Conservation (phyloP, 2,888 invertebrate genomes). For the Drosophila glabriapex region DNA sequence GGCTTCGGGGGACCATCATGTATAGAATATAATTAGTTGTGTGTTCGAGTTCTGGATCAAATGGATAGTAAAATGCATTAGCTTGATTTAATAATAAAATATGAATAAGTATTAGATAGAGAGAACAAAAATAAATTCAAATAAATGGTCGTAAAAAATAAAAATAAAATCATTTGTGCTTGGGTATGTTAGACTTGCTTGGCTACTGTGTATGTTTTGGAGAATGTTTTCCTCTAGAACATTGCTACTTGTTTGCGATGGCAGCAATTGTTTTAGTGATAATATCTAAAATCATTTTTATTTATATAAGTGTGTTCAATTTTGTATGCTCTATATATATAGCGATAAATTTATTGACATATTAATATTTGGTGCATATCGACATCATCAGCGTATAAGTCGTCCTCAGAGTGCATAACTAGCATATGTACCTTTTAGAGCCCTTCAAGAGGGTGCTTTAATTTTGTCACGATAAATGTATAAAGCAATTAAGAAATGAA, state of each 20-base stretch:
- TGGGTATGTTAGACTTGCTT: background rate
- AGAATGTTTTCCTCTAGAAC: background rate
- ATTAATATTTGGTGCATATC: constrained; percentile 10
- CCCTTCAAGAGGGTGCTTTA: background rate
- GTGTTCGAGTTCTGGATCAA: background rate
- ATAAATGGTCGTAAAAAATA: background rate
- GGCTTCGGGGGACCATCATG: background rate
- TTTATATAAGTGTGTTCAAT: background rate
- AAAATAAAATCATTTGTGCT: background rate
- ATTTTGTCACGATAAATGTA: background rate
- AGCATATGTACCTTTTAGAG: background rate
- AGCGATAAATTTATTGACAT: background rate
- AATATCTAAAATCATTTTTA: background rate
- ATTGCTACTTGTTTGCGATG: background rate
- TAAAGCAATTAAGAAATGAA: background rate
- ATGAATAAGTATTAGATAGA: background rate
- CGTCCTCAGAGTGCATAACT: background rate
- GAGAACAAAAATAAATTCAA: background rate
- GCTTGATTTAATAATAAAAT: background rate
- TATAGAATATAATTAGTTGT: background rate
- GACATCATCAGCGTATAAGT: background rate
- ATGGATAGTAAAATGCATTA: background rate
- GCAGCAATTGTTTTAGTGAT: background rate
- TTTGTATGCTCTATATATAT: background rate
- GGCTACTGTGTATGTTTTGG: background rate